phyloP scores from a whole-genome alignment of 2,113 vertebrate genomes.

The Setophaga petechia region DNA sequence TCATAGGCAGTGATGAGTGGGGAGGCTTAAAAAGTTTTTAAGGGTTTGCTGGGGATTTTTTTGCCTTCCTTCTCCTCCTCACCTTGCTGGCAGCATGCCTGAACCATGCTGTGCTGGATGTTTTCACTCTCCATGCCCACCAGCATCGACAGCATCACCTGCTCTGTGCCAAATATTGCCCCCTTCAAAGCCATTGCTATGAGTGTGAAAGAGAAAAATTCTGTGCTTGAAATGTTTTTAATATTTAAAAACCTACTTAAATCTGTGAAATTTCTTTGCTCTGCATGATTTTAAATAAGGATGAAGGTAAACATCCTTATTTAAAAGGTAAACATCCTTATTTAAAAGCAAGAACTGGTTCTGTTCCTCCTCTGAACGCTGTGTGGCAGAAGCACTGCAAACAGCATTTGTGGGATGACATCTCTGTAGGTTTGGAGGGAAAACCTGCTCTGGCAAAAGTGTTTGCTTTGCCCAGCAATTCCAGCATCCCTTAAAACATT shows the following conservation, averaged over 20 bases:
- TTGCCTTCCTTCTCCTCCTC: not conserved
- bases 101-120: rapidly evolving
- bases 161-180: not conserved
- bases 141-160: not conserved
- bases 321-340: not conserved
- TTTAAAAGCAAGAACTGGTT: not conserved
- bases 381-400: constrained; percentile 45
- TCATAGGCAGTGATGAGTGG: not conserved
- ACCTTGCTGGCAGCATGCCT: not conserved
- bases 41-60: not conserved
- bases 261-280: not conserved
- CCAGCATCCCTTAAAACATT: not conserved
- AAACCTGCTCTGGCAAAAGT: not conserved
- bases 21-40: not conserved
- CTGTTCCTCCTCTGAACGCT: constrained; percentile 20
- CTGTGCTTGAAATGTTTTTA: not conserved
- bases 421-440: not conserved
- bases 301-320: not conserved
- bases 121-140: not conserved
- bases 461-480: not conserved
- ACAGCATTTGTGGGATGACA: not conserved
- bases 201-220: not conserved
- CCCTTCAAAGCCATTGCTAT: not conserved
- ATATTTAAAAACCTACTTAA: not conserved
- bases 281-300: not conserved